Evolutionary conservation across 2,113 vertebrate genomes (phyloP).

Genomic region (Cheirogaleus medius): DNA sequence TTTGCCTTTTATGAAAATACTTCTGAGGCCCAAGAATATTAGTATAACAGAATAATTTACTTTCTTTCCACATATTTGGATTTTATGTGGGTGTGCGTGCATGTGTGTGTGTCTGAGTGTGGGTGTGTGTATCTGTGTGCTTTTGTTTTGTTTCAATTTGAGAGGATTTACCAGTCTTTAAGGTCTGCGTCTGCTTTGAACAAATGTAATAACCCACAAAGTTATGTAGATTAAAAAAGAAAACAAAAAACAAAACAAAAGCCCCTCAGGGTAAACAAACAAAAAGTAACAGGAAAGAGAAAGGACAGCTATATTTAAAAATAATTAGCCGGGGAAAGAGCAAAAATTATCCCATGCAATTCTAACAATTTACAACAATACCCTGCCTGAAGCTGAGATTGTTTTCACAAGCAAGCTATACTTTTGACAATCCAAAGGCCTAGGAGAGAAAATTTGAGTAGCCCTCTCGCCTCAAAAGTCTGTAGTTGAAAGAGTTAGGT

Average conservation of each 20-base stretch:
- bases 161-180: background rate
- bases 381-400: background rate
- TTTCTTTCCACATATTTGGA: background rate
- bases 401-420: background rate
- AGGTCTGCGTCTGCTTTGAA: background rate
- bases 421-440: background rate
- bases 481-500: background rate
- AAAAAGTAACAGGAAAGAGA: slow-evolving; percentile 22
- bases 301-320: background rate
- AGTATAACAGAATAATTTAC: background rate
- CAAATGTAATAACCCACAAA: background rate
- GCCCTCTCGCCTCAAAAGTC: background rate
- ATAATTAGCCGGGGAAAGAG: background rate
- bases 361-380: background rate
- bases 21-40: background rate
- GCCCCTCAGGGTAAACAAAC: background rate
- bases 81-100: background rate
- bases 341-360: background rate
- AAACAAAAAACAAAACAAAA: background rate
- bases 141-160: slow-evolving; percentile 30
- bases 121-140: background rate
- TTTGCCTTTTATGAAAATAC: background rate
- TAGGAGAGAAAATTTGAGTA: background rate
- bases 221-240: background rate
- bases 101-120: background rate